Base-by-base conservation (phyloP, 2,797 vertebrate species). In the Choloepus didactylus region DNA sequence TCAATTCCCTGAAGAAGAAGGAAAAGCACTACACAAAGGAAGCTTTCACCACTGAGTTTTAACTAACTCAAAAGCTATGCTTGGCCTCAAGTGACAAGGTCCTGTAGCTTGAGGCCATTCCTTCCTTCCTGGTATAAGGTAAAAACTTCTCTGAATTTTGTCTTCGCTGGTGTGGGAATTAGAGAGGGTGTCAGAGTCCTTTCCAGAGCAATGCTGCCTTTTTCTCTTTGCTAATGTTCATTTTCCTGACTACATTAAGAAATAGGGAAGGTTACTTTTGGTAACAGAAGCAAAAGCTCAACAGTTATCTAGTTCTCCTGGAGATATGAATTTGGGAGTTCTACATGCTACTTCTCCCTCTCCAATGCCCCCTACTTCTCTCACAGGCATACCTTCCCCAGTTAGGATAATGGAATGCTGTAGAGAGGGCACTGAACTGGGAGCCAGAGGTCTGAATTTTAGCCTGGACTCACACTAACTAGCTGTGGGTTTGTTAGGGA, bases 1-100 rank as follows among this genome's bases (percentile, higher is more conserved):
- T 84, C 18, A 27, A n/a, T 70, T 91, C 66, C 69, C 91, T 84
- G 12, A 72, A 49, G 79, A 79, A 95, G 84, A 89, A 95, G 95
- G 86, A 96, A 97, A 87, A 59, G 76, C 1, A 27, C 4, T 12
- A 59, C 1, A 96, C 96, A 97, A 97, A 96, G 38, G 59, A 70
- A 77, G 66, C 94, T 91, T 97, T 97, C 93, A 91, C 29, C 60
- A 10, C 0, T 38, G 79, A 86, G 29, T 93, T 77, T 73, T 92
- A 56, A 51, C 49, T 90, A 76, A 46, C 49, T 90, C 77, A 18
- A 60, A 18, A 92, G 87, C 46, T 21, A 76, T 19, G 2, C 29
- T 51, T 76, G 27, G 73, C 62, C 81, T 97, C 92, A 51, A 76
- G 87, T 90, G 92, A 76, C 35, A 72, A 70, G 64, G 49, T 46